Evolutionary conservation across 2,888 invertebrate species (phyloP), one percentile per base, ranked within the genome.

Genomic region (Amiota communis): DNA sequence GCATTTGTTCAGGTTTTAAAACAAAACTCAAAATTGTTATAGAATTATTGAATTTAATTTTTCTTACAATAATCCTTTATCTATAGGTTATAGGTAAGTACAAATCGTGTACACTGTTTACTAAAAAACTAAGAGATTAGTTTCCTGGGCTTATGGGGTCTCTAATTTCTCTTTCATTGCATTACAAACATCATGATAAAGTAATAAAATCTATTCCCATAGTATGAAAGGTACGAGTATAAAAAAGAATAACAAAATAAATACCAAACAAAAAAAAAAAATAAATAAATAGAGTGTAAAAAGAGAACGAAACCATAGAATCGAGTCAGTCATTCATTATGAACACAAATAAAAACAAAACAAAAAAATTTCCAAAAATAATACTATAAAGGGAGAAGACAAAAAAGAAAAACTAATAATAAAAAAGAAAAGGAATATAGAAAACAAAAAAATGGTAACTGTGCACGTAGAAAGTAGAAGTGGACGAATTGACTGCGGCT

Each of bases 331-430:
- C 36, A 53, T 70, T 67, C 74, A 63, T 51, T 73, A 76, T 63
- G 71, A 69, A 73, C 61, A 71, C 61, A 68, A 51, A 20, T 51
- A 23, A 67, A 67, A 67, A 77, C 75, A 69, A 67, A 76, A 79
- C 78, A 72, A 59, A 70, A 77, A 73, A 78, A 15, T 6, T 23
- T n/a, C 36, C 46, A 36, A 63, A 23, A 63, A 11, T 1, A 63
- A 46, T 13, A 61, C 12, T 23, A 61, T 59, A 53, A 53, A 53
- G n/a, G 12, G 12, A n/a, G 12, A 53, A 53, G n/a, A 53, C 12
- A n/a, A 12, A 3, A 63, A 63, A 46, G 2, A 23, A 63, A 36
- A 23, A 63, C 36, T 13, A 63, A 63, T 12, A 46, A 23, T n/a
- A 36, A 63, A 20, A n/a, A 51, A 36, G 13, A 23, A 23, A 15